These are phyloP conservation scores for Clarias pachynema DNA, from an alignment of 2,797 vertebrate species.

Conservation along the genomic window DNA sequence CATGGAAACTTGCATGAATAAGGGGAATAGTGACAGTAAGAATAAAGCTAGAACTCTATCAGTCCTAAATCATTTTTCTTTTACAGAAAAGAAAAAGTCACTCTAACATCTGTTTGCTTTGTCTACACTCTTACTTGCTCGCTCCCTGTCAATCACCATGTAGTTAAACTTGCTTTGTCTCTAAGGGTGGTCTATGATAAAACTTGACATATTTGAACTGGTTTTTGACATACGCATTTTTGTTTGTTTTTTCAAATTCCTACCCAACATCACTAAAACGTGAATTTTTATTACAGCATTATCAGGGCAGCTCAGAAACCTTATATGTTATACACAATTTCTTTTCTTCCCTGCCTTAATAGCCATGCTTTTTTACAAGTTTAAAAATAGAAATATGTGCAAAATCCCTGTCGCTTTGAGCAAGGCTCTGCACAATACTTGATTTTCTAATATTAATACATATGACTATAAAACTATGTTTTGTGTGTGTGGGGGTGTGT, in stretches of 20 bases:
- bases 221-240: neutral
- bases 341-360: neutral
- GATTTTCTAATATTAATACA: neutral
- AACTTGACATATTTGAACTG: neutral
- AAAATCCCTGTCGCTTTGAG: neutral
- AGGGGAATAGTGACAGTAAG: neutral
- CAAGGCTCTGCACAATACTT: neutral
- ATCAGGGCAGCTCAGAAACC: neutral
- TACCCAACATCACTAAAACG: neutral
- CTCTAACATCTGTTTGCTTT: neutral
- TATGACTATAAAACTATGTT: neutral
- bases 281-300: neutral
- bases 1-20: neutral
- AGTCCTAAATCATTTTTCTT: neutral
- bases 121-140: neutral
- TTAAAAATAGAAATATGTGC: neutral
- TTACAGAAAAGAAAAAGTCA: neutral
- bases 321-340: neutral
- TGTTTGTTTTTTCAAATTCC: neutral
- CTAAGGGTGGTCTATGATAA: neutral
- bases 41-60: slow-evolving; percentile 2
- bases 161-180: neutral
- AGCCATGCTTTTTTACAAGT: neutral
- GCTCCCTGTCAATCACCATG: neutral
- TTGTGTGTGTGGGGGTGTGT: no score